Conservation (phyloP, 2,113 vertebrate species). For the Rhinoderma darwinii region DNA sequence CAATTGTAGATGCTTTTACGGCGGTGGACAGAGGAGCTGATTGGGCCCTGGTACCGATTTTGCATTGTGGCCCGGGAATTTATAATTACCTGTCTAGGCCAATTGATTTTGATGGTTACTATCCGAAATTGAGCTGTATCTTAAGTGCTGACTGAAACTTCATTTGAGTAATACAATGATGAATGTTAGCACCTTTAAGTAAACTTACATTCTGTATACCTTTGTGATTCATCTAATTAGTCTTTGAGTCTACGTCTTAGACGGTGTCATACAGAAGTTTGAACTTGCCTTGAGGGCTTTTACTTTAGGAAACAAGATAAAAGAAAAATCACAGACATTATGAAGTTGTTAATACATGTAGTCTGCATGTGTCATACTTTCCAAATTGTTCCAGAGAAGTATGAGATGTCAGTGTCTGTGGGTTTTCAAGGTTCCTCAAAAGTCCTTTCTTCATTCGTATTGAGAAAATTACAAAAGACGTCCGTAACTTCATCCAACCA, state of each 20-base stretch:
- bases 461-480: slow-evolving; percentile 1
- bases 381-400: background rate
- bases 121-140: background rate
- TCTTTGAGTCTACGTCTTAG: background rate
- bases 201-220: background rate
- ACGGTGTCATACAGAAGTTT: background rate
- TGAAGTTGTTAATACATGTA: background rate
- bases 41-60: no score
- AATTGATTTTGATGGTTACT: background rate
- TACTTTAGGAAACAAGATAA: background rate
- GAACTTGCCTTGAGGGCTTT: slow-evolving; percentile 29
- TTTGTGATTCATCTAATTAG: background rate
- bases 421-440: slow-evolving; percentile 1
- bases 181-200: background rate
- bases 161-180: background rate
- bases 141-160: background rate
- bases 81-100: no score
- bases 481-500: background rate
- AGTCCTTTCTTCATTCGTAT: background rate
- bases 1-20: no score
- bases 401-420: background rate
- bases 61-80: no score
- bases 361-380: slow-evolving; percentile 28
- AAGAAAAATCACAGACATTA: background rate
- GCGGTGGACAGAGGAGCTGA: no score